phyloP scores from a whole-genome alignment of 2,113 vertebrate species.

The Bambusicola thoracicus region DNA sequence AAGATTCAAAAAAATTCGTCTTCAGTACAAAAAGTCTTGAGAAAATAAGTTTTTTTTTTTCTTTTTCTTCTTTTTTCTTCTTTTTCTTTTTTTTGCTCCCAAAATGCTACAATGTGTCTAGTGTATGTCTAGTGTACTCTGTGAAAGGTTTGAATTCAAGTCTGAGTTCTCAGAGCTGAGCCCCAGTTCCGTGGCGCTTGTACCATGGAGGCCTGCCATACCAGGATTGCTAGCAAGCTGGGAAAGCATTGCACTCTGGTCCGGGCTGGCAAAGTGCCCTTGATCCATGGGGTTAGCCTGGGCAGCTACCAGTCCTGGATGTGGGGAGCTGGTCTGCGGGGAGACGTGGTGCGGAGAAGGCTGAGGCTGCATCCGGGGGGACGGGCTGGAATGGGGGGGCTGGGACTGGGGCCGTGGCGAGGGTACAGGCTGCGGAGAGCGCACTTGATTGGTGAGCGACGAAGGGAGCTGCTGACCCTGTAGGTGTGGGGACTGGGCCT shows the following conservation, averaged over 20 bases:
- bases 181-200: slow-evolving; percentile 88
- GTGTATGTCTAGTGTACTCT: slow-evolving; percentile 95
- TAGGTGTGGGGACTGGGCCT: slow-evolving; percentile 89
- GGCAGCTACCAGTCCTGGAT: slow-evolving; percentile 89
- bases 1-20: slow-evolving; percentile 86
- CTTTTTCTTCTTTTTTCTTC: neutral
- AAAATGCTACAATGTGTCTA: slow-evolving; percentile 88
- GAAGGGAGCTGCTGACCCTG: slow-evolving; percentile 90
- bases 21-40: slow-evolving; percentile 87
- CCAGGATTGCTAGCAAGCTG: slow-evolving; percentile 87
- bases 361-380: slow-evolving; percentile 88
- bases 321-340: slow-evolving; percentile 95
- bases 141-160: slow-evolving; percentile 92
- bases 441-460: slow-evolving; percentile 94
- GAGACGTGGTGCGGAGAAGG: slow-evolving; percentile 92
- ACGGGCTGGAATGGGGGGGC: slow-evolving; percentile 88
- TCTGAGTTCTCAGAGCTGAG: slow-evolving; percentile 88
- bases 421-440: slow-evolving; percentile 92
- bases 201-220: slow-evolving; percentile 91
- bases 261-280: slow-evolving; percentile 88
- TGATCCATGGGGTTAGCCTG: slow-evolving; percentile 88
- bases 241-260: slow-evolving; percentile 94
- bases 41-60: slow-evolving; percentile 88
- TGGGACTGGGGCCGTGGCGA: slow-evolving; percentile 91
- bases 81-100: slow-evolving; percentile 91